Evolutionary conservation across 2,113 vertebrate genomes (phyloP).

Genomic region (Thalassarche chlororhynchos): DNA sequence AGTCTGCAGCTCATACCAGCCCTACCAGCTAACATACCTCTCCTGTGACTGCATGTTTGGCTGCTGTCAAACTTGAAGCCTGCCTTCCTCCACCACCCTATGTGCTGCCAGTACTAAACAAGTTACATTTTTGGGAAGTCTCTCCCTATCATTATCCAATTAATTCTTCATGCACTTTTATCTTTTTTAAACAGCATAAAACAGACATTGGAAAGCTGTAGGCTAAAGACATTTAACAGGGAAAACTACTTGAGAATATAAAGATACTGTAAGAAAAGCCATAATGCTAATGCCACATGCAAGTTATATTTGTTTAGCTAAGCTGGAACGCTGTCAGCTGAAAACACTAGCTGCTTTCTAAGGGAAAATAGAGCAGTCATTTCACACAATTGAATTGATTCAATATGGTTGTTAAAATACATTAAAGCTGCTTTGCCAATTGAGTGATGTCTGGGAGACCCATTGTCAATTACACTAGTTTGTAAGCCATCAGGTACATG

Average conservation of each 20-base stretch:
- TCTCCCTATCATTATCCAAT: conserved; percentile 4
- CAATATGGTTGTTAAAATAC: conserved; percentile 57
- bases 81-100: not conserved
- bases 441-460: conserved; percentile 58
- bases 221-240: conserved; percentile 17
- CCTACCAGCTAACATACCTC: not conserved
- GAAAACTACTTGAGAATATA: not conserved
- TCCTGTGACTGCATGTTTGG: not conserved
- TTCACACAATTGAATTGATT: conserved; percentile 61
- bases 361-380: conserved; percentile 61
- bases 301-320: conserved; percentile 53
- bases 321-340: conserved; percentile 52
- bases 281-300: conserved; percentile 19
- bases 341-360: conserved; percentile 65
- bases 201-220: not conserved
- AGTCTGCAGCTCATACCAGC: not conserved
- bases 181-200: not conserved
- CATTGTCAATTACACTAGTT: conserved; percentile 37
- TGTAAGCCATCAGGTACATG: conserved; percentile 24
- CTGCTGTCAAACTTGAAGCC: not conserved
- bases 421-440: conserved; percentile 55
- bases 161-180: not conserved
- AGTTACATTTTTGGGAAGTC: not conserved
- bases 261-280: conserved; percentile 27
- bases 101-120: not conserved